Conservation (phyloP, 2,888 invertebrate species). For the Agrochola litura region DNA sequence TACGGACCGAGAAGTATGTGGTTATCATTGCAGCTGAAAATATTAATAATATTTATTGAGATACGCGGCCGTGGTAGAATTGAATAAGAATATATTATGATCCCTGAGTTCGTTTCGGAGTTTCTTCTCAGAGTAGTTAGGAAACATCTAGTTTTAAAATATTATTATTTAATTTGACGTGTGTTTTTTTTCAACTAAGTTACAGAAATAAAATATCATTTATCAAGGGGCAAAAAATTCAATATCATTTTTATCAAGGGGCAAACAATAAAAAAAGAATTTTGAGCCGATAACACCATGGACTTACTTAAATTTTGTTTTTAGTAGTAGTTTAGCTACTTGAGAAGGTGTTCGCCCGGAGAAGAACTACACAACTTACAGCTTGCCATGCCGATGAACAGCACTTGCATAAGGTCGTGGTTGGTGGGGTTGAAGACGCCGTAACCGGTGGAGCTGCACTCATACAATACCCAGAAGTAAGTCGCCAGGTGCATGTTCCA, state of each 20-base stretch:
- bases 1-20: slow-evolving; percentile 83
- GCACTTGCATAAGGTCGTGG: slow-evolving; percentile 73
- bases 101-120: too few species aligned
- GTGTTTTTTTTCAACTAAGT: too few species aligned
- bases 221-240: too few species aligned
- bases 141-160: too few species aligned
- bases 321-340: background rate
- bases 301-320: background rate
- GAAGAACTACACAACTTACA: slow-evolving; percentile 65
- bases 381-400: slow-evolving; percentile 78
- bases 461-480: slow-evolving; percentile 84
- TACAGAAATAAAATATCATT: too few species aligned
- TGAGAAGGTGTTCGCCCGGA: background rate
- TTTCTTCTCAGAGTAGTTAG: too few species aligned
- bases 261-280: background rate
- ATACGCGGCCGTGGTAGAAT: background rate
- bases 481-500: slow-evolving; percentile 80
- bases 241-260: too few species aligned
- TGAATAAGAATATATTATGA: background rate
- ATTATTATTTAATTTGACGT: too few species aligned
- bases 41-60: background rate
- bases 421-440: slow-evolving; percentile 80
- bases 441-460: slow-evolving; percentile 82
- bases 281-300: background rate
- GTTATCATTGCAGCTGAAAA: slow-evolving; percentile 78